A percentile compares a stretch with the other conserved stretches of the same genome.
Conservation (phyloP, 1,140 invertebrate genomes). For the Alviniconcha marisindica region DNA sequence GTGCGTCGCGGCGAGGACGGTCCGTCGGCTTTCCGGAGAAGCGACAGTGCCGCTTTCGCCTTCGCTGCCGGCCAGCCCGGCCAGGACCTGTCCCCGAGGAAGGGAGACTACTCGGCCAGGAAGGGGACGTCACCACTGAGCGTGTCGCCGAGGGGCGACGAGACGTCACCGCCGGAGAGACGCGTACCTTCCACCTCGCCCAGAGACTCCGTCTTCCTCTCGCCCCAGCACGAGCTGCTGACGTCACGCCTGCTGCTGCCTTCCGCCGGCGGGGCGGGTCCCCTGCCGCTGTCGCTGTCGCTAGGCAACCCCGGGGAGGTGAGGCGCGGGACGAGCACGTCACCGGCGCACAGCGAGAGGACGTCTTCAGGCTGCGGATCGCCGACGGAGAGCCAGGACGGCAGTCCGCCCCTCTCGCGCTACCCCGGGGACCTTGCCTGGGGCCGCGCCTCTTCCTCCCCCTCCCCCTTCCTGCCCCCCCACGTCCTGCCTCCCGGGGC, state of each 20-base stretch:
- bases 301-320: neutral
- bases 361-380: conserved; percentile 30
- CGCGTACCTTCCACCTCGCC: neutral
- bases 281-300: too few relatives aligned
- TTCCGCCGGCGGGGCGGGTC: too few relatives aligned
- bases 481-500: too few relatives aligned
- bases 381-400: neutral
- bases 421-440: conserved; percentile 3
- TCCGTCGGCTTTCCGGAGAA: conserved; percentile 6
- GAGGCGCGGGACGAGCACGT: conserved; percentile 27
- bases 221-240: neutral
- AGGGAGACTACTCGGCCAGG: neutral
- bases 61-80: too few relatives aligned
- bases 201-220: neutral
- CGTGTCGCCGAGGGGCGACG: neutral
- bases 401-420: conserved; percentile 12
- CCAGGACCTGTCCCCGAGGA: neutral
- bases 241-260: conserved; percentile 1
- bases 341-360: conserved; percentile 32
- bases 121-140: neutral
- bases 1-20: conserved; percentile 10
- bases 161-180: neutral
- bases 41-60: too few relatives aligned
- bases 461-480: neutral
- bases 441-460: neutral